Conservation (phyloP, 2,113 vertebrate genomes). For the Sphyrna mokarran region DNA sequence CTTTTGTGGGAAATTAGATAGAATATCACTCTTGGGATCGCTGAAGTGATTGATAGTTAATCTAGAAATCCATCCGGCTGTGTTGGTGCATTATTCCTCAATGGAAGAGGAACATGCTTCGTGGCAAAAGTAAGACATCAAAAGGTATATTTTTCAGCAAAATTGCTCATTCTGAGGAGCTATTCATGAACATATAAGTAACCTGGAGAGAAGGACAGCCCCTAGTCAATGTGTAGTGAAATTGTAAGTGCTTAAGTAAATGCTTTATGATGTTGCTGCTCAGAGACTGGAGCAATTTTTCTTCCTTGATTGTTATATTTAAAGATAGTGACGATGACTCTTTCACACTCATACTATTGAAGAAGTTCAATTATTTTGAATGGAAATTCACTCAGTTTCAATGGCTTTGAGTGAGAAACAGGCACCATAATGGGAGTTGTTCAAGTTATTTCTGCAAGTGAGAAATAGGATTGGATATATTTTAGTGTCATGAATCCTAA, state of each 20-base stretch:
- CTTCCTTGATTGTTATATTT: neutral
- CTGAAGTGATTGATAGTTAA: neutral
- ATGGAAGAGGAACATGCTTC: neutral
- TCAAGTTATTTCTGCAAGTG: neutral
- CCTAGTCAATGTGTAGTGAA: neutral
- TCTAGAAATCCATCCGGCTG: neutral
- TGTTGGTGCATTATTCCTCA: neutral
- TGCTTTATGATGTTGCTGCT: neutral
- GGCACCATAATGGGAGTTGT: neutral
- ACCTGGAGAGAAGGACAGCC: neutral
- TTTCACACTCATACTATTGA: neutral
- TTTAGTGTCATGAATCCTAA: neutral
- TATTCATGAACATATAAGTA: neutral
- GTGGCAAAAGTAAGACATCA: neutral
- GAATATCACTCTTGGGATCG: slow-evolving; percentile 17
- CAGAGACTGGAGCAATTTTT: neutral
- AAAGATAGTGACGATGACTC: neutral
- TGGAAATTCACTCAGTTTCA: neutral
- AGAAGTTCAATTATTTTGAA: neutral
- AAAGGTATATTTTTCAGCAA: neutral
- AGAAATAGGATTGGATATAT: neutral
- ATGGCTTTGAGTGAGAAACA: neutral
- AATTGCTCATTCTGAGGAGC: neutral
- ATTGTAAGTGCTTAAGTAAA: neutral
- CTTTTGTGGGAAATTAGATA: neutral